Percentiles rank a stretch among this genome's conserved stretches.
Conservation (phyloP, 92 coral and sea anemone genomes). For the Pocillopora grandis region DNA sequence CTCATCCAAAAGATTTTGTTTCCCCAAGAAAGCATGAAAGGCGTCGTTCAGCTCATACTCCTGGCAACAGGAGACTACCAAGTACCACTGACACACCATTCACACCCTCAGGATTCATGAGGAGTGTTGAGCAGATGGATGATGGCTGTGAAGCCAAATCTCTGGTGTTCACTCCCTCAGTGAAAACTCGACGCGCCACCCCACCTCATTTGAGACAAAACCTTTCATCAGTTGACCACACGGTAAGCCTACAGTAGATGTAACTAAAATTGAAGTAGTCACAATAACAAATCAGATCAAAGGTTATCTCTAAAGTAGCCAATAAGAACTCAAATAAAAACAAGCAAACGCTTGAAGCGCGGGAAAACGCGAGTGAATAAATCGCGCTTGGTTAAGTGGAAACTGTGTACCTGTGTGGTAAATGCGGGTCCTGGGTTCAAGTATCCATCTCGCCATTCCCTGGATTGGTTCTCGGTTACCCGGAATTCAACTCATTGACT, state of each 20-base stretch:
- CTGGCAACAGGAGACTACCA: neutral
- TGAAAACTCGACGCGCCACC: neutral
- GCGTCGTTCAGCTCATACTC: conserved; percentile 8
- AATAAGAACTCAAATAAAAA: too few species aligned
- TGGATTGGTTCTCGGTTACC: too few species aligned
- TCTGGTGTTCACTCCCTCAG: neutral
- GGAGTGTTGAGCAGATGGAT: neutral
- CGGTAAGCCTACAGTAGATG: conserved; percentile 6
- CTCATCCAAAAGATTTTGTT: conserved; percentile 2
- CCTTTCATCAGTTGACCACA: conserved; percentile 8
- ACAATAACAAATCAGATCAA: neutral
- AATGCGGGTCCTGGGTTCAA: too few species aligned
- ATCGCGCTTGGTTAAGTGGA: too few species aligned
- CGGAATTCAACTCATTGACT: too few species aligned
- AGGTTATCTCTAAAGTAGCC: too few species aligned
- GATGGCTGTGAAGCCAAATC: conserved; percentile 1
- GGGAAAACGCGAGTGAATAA: too few species aligned
- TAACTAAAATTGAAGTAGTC: neutral
- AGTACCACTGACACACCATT: neutral
- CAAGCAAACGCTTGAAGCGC: too few species aligned
- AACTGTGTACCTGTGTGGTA: too few species aligned
- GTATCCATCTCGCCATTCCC: too few species aligned
- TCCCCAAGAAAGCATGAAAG: conserved; percentile 4
- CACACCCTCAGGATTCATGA: conserved; percentile 19
- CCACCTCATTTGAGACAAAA: conserved; percentile 4